Evolutionary conservation across 1,140 invertebrate genomes (phyloP), one percentile per base, ranked within the genome.

Genomic region (Drosophila navojoa): DNA sequence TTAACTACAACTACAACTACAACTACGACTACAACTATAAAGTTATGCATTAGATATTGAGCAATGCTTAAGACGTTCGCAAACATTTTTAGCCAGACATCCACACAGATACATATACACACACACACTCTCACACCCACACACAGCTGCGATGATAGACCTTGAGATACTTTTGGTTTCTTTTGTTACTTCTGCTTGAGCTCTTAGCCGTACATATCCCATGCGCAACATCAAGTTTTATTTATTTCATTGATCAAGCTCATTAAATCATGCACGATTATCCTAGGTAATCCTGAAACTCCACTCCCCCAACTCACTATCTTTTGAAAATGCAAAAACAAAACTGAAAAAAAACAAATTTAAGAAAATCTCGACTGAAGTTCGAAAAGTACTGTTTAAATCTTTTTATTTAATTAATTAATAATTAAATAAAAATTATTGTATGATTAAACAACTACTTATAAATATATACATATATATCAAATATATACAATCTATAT

Each of bases 161-260:
- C 59, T 72, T 54, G 47, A 66, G 53, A 69, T 60, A 53, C 57
- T 69, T 38, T 60, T 22, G 19, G 19, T 35, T 35, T n/a, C 38
- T 35, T 61, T 67, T 55, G 16, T 45, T 66, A 27, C 47, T 60
- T 73, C 53, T 59, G 45, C 44, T 67, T 63, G 75, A 76, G 59
- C 63, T 59, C 82, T 11, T 68, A 74, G 79, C 76, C 76, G 63
- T 75, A 89, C 84, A 89, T 90, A 89, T 89, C 80, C 58, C 84
- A 84, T 78, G 77, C 84, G 80, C 85, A 61, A 80, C 80, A 89
- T 84, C 75, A 89, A 68, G 68, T 79, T 38, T 90, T 89, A 89
- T 89, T 89, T 89, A 89, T 89, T 89, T 89, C 84, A 87, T 87
- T 84, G 63, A 38, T 77, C 71, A 79, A 76, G 79, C 79, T 80